These are phyloP conservation scores for Nycticryphes semicollaris DNA, from an alignment of 2,113 vertebrate species.

Conservation along the genomic window DNA sequence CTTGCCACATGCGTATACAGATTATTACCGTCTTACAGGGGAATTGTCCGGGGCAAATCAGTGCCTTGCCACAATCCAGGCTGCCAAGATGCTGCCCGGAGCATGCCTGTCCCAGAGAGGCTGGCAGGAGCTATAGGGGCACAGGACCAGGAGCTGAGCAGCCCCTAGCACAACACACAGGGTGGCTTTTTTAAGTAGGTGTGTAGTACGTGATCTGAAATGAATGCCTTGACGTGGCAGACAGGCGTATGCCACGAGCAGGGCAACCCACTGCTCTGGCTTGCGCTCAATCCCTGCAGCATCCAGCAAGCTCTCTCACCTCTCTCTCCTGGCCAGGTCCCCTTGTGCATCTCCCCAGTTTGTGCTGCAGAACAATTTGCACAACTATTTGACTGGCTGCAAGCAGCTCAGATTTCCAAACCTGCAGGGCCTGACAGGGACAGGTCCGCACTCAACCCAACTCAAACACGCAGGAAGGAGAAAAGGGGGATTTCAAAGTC, in stretches of 20 bases:
- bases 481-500: neutral
- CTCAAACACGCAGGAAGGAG: neutral
- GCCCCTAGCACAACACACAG: neutral
- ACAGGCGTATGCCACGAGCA: fast-evolving
- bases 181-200: neutral
- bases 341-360: neutral
- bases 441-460: neutral
- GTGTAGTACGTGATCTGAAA: neutral
- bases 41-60: fast-evolving
- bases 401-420: neutral
- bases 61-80: neutral
- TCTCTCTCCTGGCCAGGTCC: neutral
- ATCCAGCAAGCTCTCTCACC: neutral
- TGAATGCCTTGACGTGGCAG: neutral
- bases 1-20: fast-evolving
- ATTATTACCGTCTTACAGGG: fast-evolving
- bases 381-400: neutral
- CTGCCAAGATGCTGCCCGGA: neutral
- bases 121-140: neutral
- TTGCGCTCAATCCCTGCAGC: neutral
- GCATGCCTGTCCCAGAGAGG: neutral
- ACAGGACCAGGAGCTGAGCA: neutral
- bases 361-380: neutral
- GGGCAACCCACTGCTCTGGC: neutral
- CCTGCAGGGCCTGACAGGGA: neutral